Percentiles rank a stretch among this genome's conserved stretches.
Conservation (phyloP, 1,140 invertebrate genomes). For the Bombus sylvicola region DNA sequence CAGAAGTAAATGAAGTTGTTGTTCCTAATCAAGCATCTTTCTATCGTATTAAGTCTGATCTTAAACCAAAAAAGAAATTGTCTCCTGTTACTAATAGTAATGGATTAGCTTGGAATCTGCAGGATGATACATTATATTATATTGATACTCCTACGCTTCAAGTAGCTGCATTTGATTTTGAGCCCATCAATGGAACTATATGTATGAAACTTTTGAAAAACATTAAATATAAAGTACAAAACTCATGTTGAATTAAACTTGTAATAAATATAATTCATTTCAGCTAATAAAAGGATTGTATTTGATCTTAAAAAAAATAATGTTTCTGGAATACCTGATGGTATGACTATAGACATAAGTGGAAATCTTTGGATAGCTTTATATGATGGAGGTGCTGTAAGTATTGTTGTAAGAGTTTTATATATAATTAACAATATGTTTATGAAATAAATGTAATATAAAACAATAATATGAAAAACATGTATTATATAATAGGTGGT, state of each 20-base stretch:
- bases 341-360: constrained; percentile 87
- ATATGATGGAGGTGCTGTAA: constrained; percentile 83
- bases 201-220: constrained; percentile 78
- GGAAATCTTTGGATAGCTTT: constrained; percentile 87
- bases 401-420: constrained; percentile 33
- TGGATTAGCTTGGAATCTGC: constrained; percentile 90
- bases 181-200: constrained; percentile 77
- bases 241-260: neutral
- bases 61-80: constrained; percentile 75
- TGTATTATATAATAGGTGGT: constrained; percentile 78
- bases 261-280: constrained; percentile 25
- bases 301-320: constrained; percentile 74
- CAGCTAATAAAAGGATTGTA: constrained; percentile 69
- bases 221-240: neutral
- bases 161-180: constrained; percentile 89
- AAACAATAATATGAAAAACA: neutral
- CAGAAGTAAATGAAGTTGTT: constrained; percentile 83
- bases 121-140: constrained; percentile 89
- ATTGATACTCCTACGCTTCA: constrained; percentile 88
- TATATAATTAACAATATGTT: neutral
- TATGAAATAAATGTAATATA: no score
- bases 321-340: constrained; percentile 85
- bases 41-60: constrained; percentile 82
- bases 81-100: constrained; percentile 89
- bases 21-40: constrained; percentile 81